These are phyloP conservation scores for Gnathonemus echidnorhynchus DNA, from an alignment of 2,113 vertebrate species.

Conservation along the genomic window DNA sequence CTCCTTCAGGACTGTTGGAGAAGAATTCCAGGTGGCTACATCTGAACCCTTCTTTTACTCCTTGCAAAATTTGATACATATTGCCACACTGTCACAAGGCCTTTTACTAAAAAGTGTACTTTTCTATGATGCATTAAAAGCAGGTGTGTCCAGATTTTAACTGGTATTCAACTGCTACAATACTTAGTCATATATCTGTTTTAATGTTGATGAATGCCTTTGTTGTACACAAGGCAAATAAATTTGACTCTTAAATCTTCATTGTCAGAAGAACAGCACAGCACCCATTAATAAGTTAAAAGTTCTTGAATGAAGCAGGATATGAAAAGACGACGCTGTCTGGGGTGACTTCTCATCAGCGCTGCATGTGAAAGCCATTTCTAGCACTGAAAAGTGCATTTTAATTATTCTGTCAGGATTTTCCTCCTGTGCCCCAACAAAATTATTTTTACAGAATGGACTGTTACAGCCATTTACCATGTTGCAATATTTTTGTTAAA, in stretches of 20 bases:
- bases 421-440: background rate
- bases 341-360: too few species aligned
- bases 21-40: background rate
- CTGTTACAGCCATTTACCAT: background rate
- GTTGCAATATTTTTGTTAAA: constrained; percentile 1
- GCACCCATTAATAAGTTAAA: background rate
- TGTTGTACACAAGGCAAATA: background rate
- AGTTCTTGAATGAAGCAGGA: background rate
- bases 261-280: background rate
- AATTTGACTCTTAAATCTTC: background rate
- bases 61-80: background rate
- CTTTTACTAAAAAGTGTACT: background rate
- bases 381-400: background rate
- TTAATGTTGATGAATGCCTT: background rate
- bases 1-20: background rate
- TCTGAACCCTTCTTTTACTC: background rate
- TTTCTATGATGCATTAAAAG: background rate
- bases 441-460: background rate
- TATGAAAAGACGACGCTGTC: background rate
- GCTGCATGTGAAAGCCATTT: background rate
- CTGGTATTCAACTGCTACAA: background rate
- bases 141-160: background rate
- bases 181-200: background rate
- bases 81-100: background rate
- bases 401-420: background rate